Evolutionary conservation across 2,113 vertebrate genomes (phyloP), one percentile per base, ranked within the genome.

Genomic region (Vimba vimba): DNA sequence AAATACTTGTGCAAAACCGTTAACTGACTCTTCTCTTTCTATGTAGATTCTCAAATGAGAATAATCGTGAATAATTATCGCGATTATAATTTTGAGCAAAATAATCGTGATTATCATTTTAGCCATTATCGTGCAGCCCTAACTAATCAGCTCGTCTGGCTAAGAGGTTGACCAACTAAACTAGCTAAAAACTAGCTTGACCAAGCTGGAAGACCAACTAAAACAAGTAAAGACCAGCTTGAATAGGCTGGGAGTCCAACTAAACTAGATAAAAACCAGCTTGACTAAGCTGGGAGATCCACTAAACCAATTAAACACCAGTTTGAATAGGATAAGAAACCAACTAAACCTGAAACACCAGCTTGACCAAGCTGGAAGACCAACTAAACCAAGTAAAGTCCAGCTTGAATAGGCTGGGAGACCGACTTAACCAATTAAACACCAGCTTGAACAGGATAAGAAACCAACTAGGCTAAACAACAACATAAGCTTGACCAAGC

Each of bases 291-390:
- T 27, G 60, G 25, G 25, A 62, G 1, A 62, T 3, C 8, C 25
- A 25, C 23, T 25, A 60, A 60, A 25, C 59, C 9, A 60, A 2
- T 1, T 4, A 0, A 25, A 64, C 0, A 2, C 4, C n/a, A 62
- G 11, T 0, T 5, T 25, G 23, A 62, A 0, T 0, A 64, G 11
- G 4, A 0, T 64, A 11, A 0, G 25, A 64, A 2, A 8, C 1
- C 12, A 33, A 1, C 6, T 33, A 68, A 33, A 19, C 64, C 15
- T 19, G 0, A 0, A 68, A 33, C 2, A 33, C 27, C 27, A 68
- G 25, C 5, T 27, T 30, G 62, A 27, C 0, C 1, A 64, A 12
- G 0, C 0, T 64, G 11, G 2, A 5, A 27, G 1, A 64, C 11
- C 11, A 64, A 64, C 17, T 64, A 25, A 33, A 66, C 6, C 13